Percentiles rank a stretch among this genome's conserved stretches.
Conservation (phyloP, 1,140 invertebrate species). For the Chelonus insularis region DNA sequence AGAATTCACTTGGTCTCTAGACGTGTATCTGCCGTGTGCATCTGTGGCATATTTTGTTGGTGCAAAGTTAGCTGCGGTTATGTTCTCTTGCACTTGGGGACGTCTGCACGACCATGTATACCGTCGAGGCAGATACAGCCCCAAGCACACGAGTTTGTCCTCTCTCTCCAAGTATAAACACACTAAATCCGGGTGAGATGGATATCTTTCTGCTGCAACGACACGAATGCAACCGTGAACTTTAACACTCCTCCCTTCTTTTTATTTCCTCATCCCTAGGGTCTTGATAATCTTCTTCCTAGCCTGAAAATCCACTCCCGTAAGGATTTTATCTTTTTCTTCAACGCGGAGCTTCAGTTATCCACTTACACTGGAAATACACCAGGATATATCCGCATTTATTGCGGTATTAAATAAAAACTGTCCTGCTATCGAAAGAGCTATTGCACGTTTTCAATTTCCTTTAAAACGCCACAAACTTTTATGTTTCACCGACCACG, state of each 20-base stretch:
- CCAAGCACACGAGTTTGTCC: conserved; percentile 1
- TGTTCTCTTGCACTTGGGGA: conserved; percentile 5
- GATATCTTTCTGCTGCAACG: conserved; percentile 32
- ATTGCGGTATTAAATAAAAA: conserved; percentile 22
- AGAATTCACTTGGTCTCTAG: conserved; percentile 23
- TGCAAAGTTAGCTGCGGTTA: conserved; percentile 18
- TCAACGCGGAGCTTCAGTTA: neutral
- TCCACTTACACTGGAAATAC: conserved; percentile 4
- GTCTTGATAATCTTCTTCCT: conserved; percentile 23
- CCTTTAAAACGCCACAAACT: conserved; percentile 3
- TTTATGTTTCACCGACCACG: neutral
- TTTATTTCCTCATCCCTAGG: conserved; percentile 16
- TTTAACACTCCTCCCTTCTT: conserved; percentile 28
- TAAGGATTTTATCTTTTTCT: conserved; percentile 17
- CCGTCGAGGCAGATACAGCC: neutral
- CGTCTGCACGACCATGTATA: conserved; percentile 6
- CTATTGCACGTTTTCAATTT: conserved; percentile 20
- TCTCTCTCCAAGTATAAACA: conserved; percentile 19
- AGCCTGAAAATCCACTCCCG: conserved; percentile 23
- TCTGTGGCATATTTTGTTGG: conserved; percentile 30
- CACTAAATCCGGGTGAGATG: conserved; percentile 29
- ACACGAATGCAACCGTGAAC: conserved; percentile 36
- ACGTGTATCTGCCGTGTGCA: conserved; percentile 31
- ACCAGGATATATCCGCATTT: conserved; percentile 25
- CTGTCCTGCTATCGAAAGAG: conserved; percentile 1